Conservation (phyloP, 1,140 invertebrate genomes). For the Caligus rogercresseyi region DNA sequence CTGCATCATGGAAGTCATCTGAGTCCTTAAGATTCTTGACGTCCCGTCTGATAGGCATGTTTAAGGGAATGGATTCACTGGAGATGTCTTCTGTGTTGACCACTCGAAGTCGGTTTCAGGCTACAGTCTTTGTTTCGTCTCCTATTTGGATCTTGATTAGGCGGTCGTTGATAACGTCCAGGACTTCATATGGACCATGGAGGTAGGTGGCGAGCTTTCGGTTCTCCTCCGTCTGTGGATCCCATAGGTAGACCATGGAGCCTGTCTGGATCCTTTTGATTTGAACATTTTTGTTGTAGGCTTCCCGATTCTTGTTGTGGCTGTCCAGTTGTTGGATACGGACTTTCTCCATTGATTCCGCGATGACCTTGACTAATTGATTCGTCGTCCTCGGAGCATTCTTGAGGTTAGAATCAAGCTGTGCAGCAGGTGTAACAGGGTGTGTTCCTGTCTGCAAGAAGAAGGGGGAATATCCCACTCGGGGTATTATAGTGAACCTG, state of each 20-base stretch:
- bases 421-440: neutral
- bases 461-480: neutral
- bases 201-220: slow-evolving; percentile 1
- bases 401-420: neutral
- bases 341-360: neutral
- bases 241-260: too few relatives aligned
- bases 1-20: too few relatives aligned
- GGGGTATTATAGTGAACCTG: neutral
- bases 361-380: neutral
- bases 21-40: too few relatives aligned
- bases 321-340: neutral
- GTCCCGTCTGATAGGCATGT: too few relatives aligned
- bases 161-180: too few relatives aligned
- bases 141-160: neutral
- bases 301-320: neutral
- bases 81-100: too few relatives aligned
- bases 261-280: neutral
- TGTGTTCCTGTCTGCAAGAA: neutral
- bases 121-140: too few relatives aligned
- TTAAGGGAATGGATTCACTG: too few relatives aligned
- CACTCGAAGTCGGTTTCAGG: too few relatives aligned
- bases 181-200: neutral
- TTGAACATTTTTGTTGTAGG: neutral
- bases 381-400: neutral
- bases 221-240: too few relatives aligned